Evolutionary conservation across 2,113 vertebrate species (phyloP).

Genomic region (Campylorhamphus procurvoides): DNA sequence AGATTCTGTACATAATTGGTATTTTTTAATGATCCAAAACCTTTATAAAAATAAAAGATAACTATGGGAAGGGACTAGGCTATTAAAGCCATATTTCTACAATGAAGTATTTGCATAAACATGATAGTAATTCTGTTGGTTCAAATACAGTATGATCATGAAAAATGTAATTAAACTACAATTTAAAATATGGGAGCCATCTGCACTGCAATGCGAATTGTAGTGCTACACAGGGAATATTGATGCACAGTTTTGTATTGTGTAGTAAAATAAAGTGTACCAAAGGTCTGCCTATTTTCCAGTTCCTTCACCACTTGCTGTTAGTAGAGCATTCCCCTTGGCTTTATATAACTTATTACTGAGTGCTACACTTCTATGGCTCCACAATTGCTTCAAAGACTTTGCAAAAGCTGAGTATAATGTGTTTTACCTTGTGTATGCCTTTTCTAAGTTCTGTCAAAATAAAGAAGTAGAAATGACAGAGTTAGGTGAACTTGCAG

Average conservation of each 20-base stretch:
- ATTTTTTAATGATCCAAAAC: not conserved
- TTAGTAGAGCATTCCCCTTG: not conserved
- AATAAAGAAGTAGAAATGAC: not conserved
- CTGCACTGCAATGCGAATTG: not conserved
- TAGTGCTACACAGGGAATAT: slow-evolving; percentile 7
- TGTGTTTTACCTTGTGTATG: not conserved
- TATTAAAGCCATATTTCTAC: not conserved
- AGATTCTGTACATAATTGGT: not conserved
- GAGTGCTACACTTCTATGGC: not conserved
- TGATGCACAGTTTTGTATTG: not conserved
- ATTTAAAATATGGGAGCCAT: slow-evolving; percentile 51
- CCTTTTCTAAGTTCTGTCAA: not conserved
- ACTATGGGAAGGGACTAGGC: not conserved
- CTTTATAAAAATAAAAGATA: not conserved
- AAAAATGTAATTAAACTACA: slow-evolving; percentile 34
- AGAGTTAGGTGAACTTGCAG: not conserved
- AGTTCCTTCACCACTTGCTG: not conserved
- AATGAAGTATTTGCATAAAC: slow-evolving; percentile 12
- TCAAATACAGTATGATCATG: not conserved
- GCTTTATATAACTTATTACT: not conserved
- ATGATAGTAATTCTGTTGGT: not conserved
- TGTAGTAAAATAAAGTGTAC: not conserved
- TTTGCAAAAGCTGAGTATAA: not conserved
- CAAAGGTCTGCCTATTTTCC: not conserved
- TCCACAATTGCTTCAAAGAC: not conserved